A percentile compares a stretch with the other conserved stretches of the same genome.
Evolutionary conservation across 2,113 vertebrate species (phyloP).

Genomic region (Malurus cyaneus): DNA sequence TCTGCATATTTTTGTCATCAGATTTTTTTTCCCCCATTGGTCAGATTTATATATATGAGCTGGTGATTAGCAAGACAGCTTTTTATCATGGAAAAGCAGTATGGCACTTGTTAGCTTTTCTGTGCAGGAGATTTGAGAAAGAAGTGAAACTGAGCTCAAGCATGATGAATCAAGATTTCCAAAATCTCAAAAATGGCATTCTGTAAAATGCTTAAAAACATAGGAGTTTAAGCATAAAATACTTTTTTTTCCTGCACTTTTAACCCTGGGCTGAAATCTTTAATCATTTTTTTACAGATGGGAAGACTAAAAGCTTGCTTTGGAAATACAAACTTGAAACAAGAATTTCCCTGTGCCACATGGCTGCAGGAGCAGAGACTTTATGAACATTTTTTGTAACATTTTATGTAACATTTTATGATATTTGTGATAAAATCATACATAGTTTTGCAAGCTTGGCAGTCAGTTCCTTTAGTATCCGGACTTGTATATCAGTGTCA

Average conservation of each 20-base stretch:
- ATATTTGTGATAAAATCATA: not conserved
- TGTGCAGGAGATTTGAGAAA: not conserved
- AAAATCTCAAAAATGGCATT: not conserved
- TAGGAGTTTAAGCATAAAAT: not conserved
- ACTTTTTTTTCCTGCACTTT: not conserved
- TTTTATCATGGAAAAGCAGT: not conserved
- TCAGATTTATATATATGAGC: not conserved
- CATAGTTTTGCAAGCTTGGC: not conserved
- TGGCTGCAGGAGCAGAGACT: not conserved
- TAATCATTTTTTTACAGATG: not conserved
- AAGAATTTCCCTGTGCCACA: not conserved
- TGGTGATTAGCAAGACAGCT: not conserved
- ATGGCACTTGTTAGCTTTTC: not conserved
- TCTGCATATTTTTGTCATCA: rapidly evolving
- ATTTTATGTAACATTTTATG: not conserved
- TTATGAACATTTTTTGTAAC: not conserved
- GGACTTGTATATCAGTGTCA: not conserved
- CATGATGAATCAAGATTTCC: not conserved
- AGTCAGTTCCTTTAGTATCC: not conserved
- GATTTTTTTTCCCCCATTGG: rapidly evolving
- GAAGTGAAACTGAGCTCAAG: not conserved
- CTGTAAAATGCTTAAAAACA: not conserved
- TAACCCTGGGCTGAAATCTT: not conserved
- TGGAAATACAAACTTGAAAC: not conserved
- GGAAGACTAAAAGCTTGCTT: not conserved